phyloP scores from a whole-genome alignment of 2,797 vertebrate genomes.

The Betta splendens region DNA sequence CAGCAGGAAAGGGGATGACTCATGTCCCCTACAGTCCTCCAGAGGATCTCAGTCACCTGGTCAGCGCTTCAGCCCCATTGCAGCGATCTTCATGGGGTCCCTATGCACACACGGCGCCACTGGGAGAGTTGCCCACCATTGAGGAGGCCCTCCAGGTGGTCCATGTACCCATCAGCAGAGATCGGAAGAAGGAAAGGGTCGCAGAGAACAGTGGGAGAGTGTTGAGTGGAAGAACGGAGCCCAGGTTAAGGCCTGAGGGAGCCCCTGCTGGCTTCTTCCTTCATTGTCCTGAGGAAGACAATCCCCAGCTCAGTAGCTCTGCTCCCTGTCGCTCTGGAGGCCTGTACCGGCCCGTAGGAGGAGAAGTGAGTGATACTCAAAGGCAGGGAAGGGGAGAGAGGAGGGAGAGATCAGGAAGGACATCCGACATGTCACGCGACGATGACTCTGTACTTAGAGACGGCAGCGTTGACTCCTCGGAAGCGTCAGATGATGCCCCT shows the following conservation, averaged over 20 bases:
- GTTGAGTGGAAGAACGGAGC: constrained; percentile 70
- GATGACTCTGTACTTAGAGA: constrained; percentile 82
- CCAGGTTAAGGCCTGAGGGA: constrained; percentile 88
- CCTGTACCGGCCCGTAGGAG: constrained; percentile 63
- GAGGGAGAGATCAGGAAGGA: constrained; percentile 44
- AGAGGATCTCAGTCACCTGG: constrained; percentile 77
- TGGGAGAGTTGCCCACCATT: constrained; percentile 87
- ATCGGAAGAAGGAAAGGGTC: constrained; percentile 45
- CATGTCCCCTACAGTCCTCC: constrained; percentile 64
- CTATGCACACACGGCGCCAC: constrained; percentile 55
- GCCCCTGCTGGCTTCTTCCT: constrained; percentile 92
- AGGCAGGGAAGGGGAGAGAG: constrained; percentile 40
- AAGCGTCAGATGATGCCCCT: constrained; percentile 73
- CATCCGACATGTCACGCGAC: constrained; percentile 71
- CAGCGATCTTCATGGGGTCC: constrained; percentile 73
- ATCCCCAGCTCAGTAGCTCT: constrained; percentile 75
- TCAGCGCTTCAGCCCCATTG: constrained; percentile 69
- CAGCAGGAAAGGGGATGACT: constrained; percentile 57
- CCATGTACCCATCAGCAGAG: constrained; percentile 68
- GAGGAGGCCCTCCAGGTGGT: constrained; percentile 88
- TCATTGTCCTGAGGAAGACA: constrained; percentile 80
- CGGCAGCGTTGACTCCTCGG: constrained; percentile 83
- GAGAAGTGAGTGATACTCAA: constrained; percentile 43
- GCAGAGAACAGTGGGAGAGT: constrained; percentile 50
- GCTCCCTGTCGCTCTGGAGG: constrained; percentile 74